Evolutionary conservation across 2,113 vertebrate species (phyloP).

Genomic region (Phylloscopus whistleri): DNA sequence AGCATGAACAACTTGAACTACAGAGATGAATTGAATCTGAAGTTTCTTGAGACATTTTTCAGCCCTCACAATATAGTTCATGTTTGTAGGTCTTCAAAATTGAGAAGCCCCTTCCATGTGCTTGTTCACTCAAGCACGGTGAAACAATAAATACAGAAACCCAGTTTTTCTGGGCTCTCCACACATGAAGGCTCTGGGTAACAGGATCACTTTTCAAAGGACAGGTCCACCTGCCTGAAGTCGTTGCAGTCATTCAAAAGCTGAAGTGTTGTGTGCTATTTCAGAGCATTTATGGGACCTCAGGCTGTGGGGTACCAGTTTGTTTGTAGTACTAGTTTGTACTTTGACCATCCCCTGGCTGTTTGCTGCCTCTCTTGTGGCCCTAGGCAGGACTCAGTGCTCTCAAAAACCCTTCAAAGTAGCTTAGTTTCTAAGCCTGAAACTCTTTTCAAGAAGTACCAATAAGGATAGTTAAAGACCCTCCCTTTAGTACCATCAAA

Average conservation of each 20-base stretch:
- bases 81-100: neutral
- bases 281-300: neutral
- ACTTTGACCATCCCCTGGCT: neutral
- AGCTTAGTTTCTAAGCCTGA: neutral
- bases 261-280: neutral
- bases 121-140: neutral
- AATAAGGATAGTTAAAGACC: neutral
- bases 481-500: neutral
- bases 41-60: neutral
- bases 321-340: too few relatives aligned
- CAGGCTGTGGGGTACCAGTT: neutral
- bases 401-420: neutral
- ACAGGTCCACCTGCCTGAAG: fast-evolving
- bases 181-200: neutral
- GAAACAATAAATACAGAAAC: neutral
- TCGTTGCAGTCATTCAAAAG: neutral
- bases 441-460: neutral
- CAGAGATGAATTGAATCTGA: neutral
- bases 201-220: neutral
- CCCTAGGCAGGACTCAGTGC: neutral
- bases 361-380: neutral
- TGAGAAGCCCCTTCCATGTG: neutral
- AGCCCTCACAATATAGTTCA: neutral
- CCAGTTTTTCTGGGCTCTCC: neutral
- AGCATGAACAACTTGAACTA: neutral